Base-by-base conservation (phyloP, 2,888 invertebrate genomes). In the Apamea epomidion region DNA sequence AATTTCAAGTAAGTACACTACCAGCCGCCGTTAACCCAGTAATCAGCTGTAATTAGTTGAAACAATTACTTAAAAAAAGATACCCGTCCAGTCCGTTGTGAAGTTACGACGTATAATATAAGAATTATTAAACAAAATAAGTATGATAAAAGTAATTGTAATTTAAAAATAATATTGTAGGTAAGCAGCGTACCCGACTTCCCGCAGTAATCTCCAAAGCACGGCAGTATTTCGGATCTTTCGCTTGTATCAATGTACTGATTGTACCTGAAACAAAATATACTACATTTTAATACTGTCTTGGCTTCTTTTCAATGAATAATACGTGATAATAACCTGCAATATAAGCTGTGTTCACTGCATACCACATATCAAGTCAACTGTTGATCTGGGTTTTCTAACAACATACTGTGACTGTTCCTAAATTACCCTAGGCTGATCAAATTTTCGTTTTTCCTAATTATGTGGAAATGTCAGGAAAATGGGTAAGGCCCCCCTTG, bases 171-270 rank as follows among this genome's bases (percentile, higher is more conserved):
- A n/a, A 29, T 32, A 70, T 32, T 25, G 32, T 32, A 32, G 37
- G 48, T 32, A 48, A 48, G 48, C 42, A n/a, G 95, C 97, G 95
- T 94, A 99, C 99, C 97, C 97, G 98, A 82, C 98, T 98, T 14
- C 99, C 99, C 29, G 99, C 99, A 16, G 98, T 98, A 32, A 98
- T 98, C 94, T 99, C 99, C 78, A 99, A 94, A 4, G 99, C 99
- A 70, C 98, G 98, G 76, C 98, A 98, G 92, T 98, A 97, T 45
- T 94, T 94, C 5, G 97, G 97, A 93, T 99, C 98, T 78, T 97
- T 97, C 0, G 99, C 97, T 62, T 97, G 97, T 77, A 99, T 97
- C 85, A 99, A 96, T 86, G 98, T 98, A 88, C 98, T 98, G 0
- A 99, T 98, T 48, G 98, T 97, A 29, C 99, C 99, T 97, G 92